Evolutionary conservation across 2,113 vertebrate genomes (phyloP).

Genomic region (Rhinichthys klamathensis): DNA sequence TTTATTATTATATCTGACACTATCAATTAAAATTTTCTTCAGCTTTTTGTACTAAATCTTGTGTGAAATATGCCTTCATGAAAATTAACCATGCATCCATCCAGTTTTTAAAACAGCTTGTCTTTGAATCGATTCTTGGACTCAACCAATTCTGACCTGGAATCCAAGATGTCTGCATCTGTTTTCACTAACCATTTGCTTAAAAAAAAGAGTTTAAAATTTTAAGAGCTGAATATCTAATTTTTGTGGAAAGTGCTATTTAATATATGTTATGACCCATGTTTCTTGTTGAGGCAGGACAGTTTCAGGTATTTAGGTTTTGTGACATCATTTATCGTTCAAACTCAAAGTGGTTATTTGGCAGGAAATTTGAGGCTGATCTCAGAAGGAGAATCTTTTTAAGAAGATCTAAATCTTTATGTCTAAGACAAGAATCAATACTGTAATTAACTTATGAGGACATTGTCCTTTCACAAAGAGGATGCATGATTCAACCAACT

Average conservation of each 20-base stretch:
- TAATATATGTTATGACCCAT: slow-evolving; percentile 44
- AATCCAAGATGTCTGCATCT: background rate
- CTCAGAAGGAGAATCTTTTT: slow-evolving; percentile 55
- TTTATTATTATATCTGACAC: no score
- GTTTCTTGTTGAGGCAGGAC: slow-evolving; percentile 48
- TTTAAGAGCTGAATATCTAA: no score
- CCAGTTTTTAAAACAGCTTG: background rate
- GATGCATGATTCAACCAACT: slow-evolving; percentile 21
- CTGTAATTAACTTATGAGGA: slow-evolving; percentile 58
- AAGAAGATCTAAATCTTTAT: slow-evolving; percentile 36
- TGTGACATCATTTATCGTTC: slow-evolving; percentile 61
- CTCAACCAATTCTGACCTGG: background rate
- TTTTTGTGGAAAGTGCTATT: background rate
- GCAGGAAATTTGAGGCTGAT: slow-evolving; percentile 62
- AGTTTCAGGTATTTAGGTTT: slow-evolving; percentile 54
- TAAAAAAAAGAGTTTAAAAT: background rate
- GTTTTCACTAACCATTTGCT: background rate
- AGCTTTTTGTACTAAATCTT: no score
- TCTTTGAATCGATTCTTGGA: background rate
- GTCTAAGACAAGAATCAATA: slow-evolving; percentile 56
- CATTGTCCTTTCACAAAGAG: slow-evolving; percentile 31
- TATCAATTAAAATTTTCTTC: no score
- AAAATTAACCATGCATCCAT: no score
- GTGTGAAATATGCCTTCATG: no score
- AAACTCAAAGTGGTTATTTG: slow-evolving; percentile 71